Base-by-base conservation (phyloP, 2,888 invertebrate genomes). In the Leucoptera coffeella region DNA sequence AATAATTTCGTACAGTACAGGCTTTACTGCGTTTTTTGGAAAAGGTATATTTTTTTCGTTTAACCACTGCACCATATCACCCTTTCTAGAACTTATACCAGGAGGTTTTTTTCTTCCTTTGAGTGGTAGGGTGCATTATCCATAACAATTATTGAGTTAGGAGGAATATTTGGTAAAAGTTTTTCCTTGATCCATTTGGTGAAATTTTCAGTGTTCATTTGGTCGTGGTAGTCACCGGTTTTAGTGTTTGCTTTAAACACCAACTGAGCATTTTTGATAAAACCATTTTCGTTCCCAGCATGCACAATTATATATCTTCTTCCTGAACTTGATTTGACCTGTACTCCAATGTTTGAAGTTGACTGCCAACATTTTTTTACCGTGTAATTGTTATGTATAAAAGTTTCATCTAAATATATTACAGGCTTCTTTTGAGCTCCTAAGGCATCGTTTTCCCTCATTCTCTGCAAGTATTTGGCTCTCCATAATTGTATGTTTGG, bases 21-120 rank as follows among this genome's bases (percentile, higher is more conserved):
- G 28, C 25, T 37, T 40, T 6, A 35, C n/a, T 30, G 34, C 29
- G 13, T 30, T 14, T 6, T 31, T 29, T 6, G 35, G 33, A 26
- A 32, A 38, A 6, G 15, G 6, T 15, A 41, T 35, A 7, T 29
- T 26, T 27, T 38, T 33, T 2, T 23, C 30, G 11, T 12, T 15
- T 11, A 41, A 23, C 36, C 38, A 35, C 9, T 14, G 22, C 28
- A 31, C 26, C 31, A 29, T 31, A 28, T 14, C 29, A 20, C 15
- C 25, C 31, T 20, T 30, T 30, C 11, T 23, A 21, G 29, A 22
- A 32, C 10, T 36, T 36, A 17, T 37, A 35, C 5, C 14, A 14
- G 23, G 23, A 5, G 23, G 12, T 19, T 26, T 4, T 19, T 12
- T 4, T 8, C 9, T 12, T 12, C 19, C 12, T 12, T 14, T 12